Percentiles rank a stretch among this genome's conserved stretches.
These are phyloP conservation scores for Macrotus californicus DNA, from an alignment of 2,113 vertebrate genomes.

Conservation along the genomic window DNA sequence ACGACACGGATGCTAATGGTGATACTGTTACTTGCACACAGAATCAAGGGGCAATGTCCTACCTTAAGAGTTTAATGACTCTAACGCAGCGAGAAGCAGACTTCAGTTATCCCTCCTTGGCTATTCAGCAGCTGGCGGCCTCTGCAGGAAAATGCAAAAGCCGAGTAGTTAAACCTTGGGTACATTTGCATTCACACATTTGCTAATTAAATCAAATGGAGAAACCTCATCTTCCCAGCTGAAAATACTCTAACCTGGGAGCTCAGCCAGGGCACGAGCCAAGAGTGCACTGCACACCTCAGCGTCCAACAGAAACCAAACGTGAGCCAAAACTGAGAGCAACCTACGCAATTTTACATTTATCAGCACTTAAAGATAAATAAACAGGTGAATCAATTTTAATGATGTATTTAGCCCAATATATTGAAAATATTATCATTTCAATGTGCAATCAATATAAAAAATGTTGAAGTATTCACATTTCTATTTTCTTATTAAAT, in stretches of 20 bases:
- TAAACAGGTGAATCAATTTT: not conserved
- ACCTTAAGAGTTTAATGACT: slow-evolving; percentile 57
- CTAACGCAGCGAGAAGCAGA: slow-evolving; percentile 35
- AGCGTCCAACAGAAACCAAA: not conserved
- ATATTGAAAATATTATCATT: not conserved
- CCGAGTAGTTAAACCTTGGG: not conserved
- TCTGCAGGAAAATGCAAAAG: slow-evolving; percentile 53
- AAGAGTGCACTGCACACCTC: not conserved
- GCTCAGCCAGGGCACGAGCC: not conserved
- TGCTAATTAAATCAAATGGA: slow-evolving; percentile 59
- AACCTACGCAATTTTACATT: not conserved
- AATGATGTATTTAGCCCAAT: not conserved
- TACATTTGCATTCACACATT: slow-evolving; percentile 36
- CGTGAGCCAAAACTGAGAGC: not conserved
- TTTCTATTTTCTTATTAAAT: not conserved
- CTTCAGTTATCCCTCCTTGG: slow-evolving; percentile 21
- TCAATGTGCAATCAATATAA: not conserved
- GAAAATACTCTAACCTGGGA: slow-evolving; percentile 6
- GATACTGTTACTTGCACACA: slow-evolving; percentile 61
- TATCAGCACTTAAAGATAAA: not conserved
- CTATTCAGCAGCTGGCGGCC: slow-evolving; percentile 63
- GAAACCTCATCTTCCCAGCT: not conserved
- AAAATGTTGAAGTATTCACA: not conserved
- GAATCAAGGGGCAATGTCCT: slow-evolving; percentile 61
- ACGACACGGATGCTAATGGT: slow-evolving; percentile 30